Evolutionary conservation across 2,888 invertebrate species (phyloP).

Genomic region (Laothoe populi): DNA sequence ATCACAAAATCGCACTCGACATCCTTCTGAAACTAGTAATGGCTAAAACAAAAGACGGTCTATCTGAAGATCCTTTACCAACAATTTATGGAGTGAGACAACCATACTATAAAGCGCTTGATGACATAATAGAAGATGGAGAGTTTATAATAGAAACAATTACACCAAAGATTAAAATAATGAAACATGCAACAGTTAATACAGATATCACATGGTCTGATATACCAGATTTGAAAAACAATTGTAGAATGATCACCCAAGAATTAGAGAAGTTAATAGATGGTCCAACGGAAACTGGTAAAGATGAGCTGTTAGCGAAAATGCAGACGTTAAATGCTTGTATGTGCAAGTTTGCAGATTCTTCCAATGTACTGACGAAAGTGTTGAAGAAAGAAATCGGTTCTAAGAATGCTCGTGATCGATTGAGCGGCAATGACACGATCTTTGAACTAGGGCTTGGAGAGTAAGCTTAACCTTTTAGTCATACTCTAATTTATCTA

Average conservation of each 20-base stretch:
- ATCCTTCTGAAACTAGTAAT: conserved; percentile 70
- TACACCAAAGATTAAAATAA: conserved; percentile 66
- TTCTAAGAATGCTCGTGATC: conserved; percentile 51
- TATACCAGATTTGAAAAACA: conserved; percentile 56
- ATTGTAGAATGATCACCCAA: conserved; percentile 53
- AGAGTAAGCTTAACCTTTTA: conserved; percentile 57
- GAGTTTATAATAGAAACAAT: conserved; percentile 72
- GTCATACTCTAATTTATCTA: too few relatives aligned
- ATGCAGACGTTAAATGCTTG: conserved; percentile 71
- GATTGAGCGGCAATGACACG: conserved; percentile 48
- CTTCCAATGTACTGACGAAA: conserved; percentile 69
- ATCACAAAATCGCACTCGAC: conserved; percentile 73
- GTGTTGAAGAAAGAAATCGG: conserved; percentile 65
- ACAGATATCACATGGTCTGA: conserved; percentile 63
- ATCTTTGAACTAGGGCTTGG: conserved; percentile 64
- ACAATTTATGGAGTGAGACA: conserved; percentile 50
- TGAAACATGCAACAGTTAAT: conserved; percentile 65
- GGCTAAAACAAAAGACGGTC: conserved; percentile 72
- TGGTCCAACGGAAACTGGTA: conserved; percentile 48
- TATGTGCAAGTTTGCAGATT: conserved; percentile 74
- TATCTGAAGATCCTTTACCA: conserved; percentile 49
- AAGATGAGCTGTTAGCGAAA: conserved; percentile 59
- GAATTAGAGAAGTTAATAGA: conserved; percentile 62
- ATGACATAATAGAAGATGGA: conserved; percentile 63
- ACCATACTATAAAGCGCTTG: conserved; percentile 62